Conservation (phyloP, 1,140 invertebrate species). For the Heliothis virescens region DNA sequence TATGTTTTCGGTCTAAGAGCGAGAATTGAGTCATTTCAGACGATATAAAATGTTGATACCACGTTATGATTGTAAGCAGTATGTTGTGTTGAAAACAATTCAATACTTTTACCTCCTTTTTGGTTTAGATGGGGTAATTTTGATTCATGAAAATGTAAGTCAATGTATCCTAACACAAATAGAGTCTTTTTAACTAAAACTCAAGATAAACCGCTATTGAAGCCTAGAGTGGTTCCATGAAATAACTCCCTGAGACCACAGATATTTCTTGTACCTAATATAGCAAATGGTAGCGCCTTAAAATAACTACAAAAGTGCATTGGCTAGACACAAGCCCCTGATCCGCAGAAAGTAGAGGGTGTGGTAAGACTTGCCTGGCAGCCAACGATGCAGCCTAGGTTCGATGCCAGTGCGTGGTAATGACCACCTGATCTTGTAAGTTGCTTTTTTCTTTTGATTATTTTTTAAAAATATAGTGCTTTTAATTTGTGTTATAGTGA, state of each 20-base stretch:
- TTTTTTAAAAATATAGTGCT: background rate
- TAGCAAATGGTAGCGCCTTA: background rate
- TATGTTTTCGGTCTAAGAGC: background rate
- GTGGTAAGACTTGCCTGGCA: conserved; percentile 39
- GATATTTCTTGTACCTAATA: background rate
- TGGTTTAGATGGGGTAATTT: too few species aligned
- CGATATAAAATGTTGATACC: background rate
- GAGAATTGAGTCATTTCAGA: background rate
- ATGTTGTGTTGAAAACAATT: background rate
- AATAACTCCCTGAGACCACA: too few species aligned
- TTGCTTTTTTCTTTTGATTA: conserved; percentile 23
- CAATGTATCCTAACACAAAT: too few species aligned
- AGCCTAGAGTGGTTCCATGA: too few species aligned
- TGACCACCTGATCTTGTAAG: conserved; percentile 48
- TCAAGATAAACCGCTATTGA: too few species aligned
- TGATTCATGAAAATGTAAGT: too few species aligned
- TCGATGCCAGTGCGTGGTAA: conserved; percentile 40
- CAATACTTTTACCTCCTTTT: background rate
- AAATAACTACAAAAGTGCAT: background rate
- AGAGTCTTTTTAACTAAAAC: too few species aligned
- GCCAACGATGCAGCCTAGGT: conserved; percentile 20
- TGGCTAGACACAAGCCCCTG: background rate
- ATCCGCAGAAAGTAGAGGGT: conserved; percentile 37
- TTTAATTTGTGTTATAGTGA: background rate
- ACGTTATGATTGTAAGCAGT: background rate